These are phyloP conservation scores for Micromussa lordhowensis DNA, from an alignment of 92 coral and sea anemone genomes.

Conservation along the genomic window DNA sequence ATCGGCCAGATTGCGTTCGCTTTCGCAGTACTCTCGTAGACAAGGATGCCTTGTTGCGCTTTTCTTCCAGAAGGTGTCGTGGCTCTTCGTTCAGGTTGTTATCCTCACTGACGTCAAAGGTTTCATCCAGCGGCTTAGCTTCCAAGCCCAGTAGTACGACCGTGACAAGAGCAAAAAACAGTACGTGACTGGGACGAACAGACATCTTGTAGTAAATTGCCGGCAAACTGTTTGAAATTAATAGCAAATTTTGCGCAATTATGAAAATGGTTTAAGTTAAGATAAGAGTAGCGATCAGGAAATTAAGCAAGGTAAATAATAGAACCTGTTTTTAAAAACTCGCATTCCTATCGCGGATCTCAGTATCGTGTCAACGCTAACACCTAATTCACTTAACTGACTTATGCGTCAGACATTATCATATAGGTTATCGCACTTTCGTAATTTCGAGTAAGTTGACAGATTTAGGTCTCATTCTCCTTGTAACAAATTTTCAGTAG, in stretches of 20 bases:
- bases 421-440: too few relatives aligned
- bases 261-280: too few relatives aligned
- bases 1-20: neutral
- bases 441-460: too few relatives aligned
- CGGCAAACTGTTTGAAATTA: too few relatives aligned
- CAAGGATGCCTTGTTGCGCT: neutral
- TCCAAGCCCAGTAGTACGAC: slow-evolving; percentile 9
- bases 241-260: too few relatives aligned
- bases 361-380: too few relatives aligned
- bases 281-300: too few relatives aligned
- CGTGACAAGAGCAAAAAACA: slow-evolving; percentile 4
- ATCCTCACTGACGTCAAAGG: neutral
- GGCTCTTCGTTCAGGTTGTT: neutral
- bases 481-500: neutral
- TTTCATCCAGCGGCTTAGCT: neutral
- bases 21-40: neutral
- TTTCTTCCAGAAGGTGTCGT: neutral
- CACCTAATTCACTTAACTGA: too few relatives aligned
- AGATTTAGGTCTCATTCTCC: neutral
- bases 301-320: too few relatives aligned
- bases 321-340: too few relatives aligned
- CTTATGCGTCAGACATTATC: too few relatives aligned
- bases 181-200: neutral
- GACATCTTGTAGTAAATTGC: neutral
- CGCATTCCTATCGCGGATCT: too few relatives aligned